Evolutionary conservation across 2,888 invertebrate genomes (phyloP).

Genomic region (Apamea sordens): DNA sequence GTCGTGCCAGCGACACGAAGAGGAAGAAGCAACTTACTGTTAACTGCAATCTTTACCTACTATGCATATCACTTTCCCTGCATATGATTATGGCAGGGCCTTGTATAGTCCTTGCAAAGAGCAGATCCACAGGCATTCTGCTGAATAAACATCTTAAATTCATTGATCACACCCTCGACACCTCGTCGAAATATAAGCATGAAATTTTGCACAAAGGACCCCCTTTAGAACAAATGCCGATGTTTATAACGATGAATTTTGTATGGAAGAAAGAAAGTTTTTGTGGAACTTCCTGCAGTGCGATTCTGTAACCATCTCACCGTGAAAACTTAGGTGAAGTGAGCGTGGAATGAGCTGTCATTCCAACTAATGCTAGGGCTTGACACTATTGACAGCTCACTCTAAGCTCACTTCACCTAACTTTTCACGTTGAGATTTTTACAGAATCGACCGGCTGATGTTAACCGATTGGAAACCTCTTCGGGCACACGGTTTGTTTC

Average conservation of each 20-base stretch:
- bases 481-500: neutral
- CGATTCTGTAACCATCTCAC: too few species aligned
- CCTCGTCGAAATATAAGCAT: neutral
- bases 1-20: neutral
- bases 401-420: too few species aligned
- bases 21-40: neutral
- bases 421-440: too few species aligned
- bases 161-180: too few species aligned
- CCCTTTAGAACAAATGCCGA: neutral
- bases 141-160: neutral
- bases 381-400: too few species aligned
- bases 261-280: neutral
- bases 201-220: neutral
- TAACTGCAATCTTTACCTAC: neutral
- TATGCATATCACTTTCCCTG: too few species aligned
- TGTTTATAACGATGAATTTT: neutral
- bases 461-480: neutral
- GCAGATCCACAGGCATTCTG: neutral
- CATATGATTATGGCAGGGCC: neutral
- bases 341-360: too few species aligned
- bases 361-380: too few species aligned
- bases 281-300: neutral
- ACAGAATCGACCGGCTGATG: too few species aligned
- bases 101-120: neutral
- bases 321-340: too few species aligned